Base-by-base conservation (phyloP, 2,888 invertebrate species). In the Cheilosia vulpina region DNA sequence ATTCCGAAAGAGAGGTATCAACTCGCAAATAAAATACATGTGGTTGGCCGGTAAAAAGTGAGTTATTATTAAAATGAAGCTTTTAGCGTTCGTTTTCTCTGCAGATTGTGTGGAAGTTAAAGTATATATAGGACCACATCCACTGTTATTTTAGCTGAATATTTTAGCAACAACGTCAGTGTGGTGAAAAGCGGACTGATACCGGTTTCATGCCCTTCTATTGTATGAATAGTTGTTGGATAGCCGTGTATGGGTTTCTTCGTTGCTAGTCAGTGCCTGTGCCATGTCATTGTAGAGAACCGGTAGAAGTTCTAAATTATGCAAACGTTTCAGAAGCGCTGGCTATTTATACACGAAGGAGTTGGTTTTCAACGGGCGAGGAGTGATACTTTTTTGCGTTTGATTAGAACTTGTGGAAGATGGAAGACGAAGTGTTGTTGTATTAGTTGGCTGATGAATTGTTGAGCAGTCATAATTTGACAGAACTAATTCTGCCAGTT, bases 311-410 rank as follows among this genome's bases (percentile, higher is more conserved):
- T 68, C 68, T 80, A 55, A 80, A 73, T 68, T 73, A 72, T 79
- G 73, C 81, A 82, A 62, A 60, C 53, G 83, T 84, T 84, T 43
- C 31, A 24, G 79, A 79, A 75, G 65, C 84, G 75, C 75, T 83
- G 83, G 79, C 72, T 68, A 47, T 71, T 13, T 13, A 13, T 38
- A 13, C 13, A 66, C 31, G 71, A 47, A 60, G 57, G 65, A 60
- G 77, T 75, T 27, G 24, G 15, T 24, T 55, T 41, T 41, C 9
- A 2, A 47, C n/a, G 11, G 24, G 4, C 52, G 13, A 41, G 41
- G 15, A 38, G 24, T 41, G 38, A 24, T 9, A 13, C 41, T 19
- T 11, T 43, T 68, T 27, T 55, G 34, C 13, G 17, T 57, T n/a
- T 47, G 57, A 57, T 31, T 34, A 19, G 34, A 19, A 58, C 21